Evolutionary conservation across 2,113 vertebrate genomes (phyloP), one percentile per base, ranked within the genome.

Genomic region (Stegastes partitus): DNA sequence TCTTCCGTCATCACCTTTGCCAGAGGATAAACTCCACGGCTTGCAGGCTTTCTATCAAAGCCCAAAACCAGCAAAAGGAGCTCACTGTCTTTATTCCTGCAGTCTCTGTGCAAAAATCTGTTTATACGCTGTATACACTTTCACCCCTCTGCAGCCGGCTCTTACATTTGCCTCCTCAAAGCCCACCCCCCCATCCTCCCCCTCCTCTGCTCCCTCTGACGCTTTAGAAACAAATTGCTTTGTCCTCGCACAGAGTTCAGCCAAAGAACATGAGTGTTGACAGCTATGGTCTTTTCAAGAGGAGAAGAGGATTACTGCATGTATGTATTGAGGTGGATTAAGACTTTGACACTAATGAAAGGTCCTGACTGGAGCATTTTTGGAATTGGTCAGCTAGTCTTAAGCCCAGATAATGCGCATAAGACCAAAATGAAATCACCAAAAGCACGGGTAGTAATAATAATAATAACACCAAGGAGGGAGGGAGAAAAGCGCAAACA

Each of bases 341-440:
- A 82, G 91, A 86, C 73, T 79, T 82, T 82, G 86, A 85, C 68
- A 64, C 80, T 87, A 84, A 89, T 91, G 85, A 90, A 87, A 90
- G 86, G 88, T 86, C 77, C 57, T 47, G 63, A 74, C 67, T 22
- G 73, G 37, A 49, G 82, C 81, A 25, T 79, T 82, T 87, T 74
- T 81, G 74, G 72, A 79, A 85, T 85, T 89, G 93, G 92, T 94
- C 88, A 89, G 86, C 66, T 66, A 62, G 71, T 74, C 79, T 80
- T 94, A 94, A 95, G 83, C 91, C 75, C 56, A 72, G 81, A 89
- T 94, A 93, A 94, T 89, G 76, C 82, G 44, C 53, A 55, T 72
- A 87, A 92, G 85, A 89, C 83, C 79, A 62, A 89, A 91, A 93
- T 91, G 28, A 93, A 94, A 94, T 93, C 88, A 83, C 56, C 72